Conservation (phyloP, 2,888 invertebrate species). For the Drosophila nigritarsus region DNA sequence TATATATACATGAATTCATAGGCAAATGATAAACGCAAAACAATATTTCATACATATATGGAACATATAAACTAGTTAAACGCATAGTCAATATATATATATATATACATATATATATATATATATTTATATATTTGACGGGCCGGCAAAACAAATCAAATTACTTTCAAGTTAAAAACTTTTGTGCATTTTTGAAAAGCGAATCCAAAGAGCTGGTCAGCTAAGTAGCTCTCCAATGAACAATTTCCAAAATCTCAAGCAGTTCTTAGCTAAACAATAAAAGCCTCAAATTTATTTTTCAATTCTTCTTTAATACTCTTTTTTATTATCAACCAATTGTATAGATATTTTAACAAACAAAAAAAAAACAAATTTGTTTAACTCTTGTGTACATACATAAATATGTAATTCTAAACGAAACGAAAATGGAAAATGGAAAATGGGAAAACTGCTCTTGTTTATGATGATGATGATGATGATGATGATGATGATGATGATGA, state of each 20-base stretch:
- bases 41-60: slow-evolving; percentile 50
- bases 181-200: slow-evolving; percentile 55
- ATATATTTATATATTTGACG: slow-evolving; percentile 51
- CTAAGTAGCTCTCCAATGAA: slow-evolving; percentile 40
- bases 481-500: slow-evolving; percentile 35
- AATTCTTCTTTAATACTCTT: slow-evolving; percentile 39
- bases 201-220: slow-evolving; percentile 32
- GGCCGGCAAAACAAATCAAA: slow-evolving; percentile 25
- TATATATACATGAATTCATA: slow-evolving; percentile 49
- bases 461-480: slow-evolving; percentile 40
- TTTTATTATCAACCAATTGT: slow-evolving; percentile 44
- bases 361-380: slow-evolving; percentile 35
- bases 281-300: slow-evolving; percentile 19
- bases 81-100: slow-evolving; percentile 41
- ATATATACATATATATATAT: background rate
- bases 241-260: slow-evolving; percentile 58
- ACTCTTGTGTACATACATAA: slow-evolving; percentile 44
- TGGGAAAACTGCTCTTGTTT: slow-evolving; percentile 29
- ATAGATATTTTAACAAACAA: slow-evolving; percentile 45
- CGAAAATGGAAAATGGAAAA: background rate
- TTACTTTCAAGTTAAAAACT: slow-evolving; percentile 44
- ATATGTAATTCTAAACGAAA: slow-evolving; percentile 27
- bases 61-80: slow-evolving; percentile 51
- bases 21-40: slow-evolving; percentile 65
- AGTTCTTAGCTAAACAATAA: slow-evolving; percentile 39